A percentile compares a stretch with the other conserved stretches of the same genome.
phyloP scores from a whole-genome alignment of 2,113 vertebrate species.

The Sinocyclocheilus anshuiensis region DNA sequence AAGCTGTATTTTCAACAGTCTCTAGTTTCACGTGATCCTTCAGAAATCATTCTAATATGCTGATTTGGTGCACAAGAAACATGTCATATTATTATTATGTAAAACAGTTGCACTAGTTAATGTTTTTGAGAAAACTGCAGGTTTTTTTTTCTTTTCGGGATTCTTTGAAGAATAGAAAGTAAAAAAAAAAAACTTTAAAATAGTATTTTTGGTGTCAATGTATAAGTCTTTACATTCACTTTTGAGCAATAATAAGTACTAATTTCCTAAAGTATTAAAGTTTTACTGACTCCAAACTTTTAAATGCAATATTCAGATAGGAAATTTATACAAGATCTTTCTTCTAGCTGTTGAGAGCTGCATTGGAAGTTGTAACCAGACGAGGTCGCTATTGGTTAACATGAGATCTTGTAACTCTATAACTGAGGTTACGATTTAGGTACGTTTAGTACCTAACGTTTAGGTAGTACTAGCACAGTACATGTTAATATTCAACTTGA shows the following conservation, averaged over 20 bases:
- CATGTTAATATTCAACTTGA: not conserved
- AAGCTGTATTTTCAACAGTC: not conserved
- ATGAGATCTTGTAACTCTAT: not conserved
- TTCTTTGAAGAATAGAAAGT: not conserved
- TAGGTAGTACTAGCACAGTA: not conserved
- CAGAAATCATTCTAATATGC: too few relatives aligned
- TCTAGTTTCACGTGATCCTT: not conserved
- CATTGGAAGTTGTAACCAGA: not conserved
- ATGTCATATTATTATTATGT: too few relatives aligned
- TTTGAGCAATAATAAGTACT: not conserved
- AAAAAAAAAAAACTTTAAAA: too few relatives aligned
- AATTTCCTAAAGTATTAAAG: not conserved
- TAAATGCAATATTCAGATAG: not conserved
- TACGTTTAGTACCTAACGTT: too few relatives aligned
- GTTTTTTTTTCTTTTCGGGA: not conserved
- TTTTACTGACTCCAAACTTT: too few relatives aligned
- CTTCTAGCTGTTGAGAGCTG: not conserved
- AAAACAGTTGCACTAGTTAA: not conserved
- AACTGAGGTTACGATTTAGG: not conserved
- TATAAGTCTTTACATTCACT: too few relatives aligned
- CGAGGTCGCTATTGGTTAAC: conserved; percentile 46
- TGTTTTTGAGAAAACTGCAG: not conserved
- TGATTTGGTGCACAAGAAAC: too few relatives aligned
- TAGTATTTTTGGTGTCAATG: too few relatives aligned
- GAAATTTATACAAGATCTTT: not conserved